A percentile compares a stretch with the other conserved stretches of the same genome.
Evolutionary conservation across 2,888 invertebrate species (phyloP).

Genomic region (Pseudococcus jackbeardsleyi): DNA sequence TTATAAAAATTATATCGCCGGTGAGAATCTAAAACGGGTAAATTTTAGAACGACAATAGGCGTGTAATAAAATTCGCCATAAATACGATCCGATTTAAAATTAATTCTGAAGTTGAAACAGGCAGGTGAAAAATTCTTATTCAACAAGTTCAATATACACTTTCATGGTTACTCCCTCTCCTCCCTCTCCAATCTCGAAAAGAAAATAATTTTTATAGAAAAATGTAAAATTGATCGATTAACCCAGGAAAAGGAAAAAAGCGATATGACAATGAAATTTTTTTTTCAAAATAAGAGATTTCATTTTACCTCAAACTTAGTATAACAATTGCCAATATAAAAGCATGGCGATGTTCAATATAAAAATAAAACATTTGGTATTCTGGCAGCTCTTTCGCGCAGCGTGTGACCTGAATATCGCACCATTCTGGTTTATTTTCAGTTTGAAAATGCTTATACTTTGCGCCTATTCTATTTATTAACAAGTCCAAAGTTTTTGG

Average conservation of each 20-base stretch:
- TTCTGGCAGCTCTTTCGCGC: slow-evolving; percentile 62
- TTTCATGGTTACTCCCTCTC: neutral
- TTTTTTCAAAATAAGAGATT: neutral
- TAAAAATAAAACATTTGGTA: slow-evolving; percentile 60
- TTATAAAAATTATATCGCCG: neutral
- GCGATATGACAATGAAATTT: slow-evolving; percentile 5
- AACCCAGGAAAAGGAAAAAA: neutral
- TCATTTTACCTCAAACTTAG: slow-evolving; percentile 30
- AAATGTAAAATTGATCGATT: neutral
- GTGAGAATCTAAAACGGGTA: neutral
- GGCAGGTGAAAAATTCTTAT: neutral
- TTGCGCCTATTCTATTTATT: slow-evolving; percentile 40
- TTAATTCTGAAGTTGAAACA: neutral
- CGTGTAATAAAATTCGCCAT: neutral
- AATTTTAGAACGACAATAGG: neutral
- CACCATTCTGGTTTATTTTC: slow-evolving; percentile 40
- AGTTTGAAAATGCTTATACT: slow-evolving; percentile 48
- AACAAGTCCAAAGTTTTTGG: slow-evolving; percentile 25
- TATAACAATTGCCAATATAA: slow-evolving; percentile 57
- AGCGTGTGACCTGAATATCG: slow-evolving; percentile 62
- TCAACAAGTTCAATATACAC: neutral
- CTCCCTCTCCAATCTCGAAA: too few species aligned
- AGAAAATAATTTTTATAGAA: neutral
- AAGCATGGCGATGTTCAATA: slow-evolving; percentile 58
- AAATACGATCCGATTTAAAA: neutral